Evolutionary conservation across 2,797 vertebrate species (phyloP).

Genomic region (Vipera latastei): DNA sequence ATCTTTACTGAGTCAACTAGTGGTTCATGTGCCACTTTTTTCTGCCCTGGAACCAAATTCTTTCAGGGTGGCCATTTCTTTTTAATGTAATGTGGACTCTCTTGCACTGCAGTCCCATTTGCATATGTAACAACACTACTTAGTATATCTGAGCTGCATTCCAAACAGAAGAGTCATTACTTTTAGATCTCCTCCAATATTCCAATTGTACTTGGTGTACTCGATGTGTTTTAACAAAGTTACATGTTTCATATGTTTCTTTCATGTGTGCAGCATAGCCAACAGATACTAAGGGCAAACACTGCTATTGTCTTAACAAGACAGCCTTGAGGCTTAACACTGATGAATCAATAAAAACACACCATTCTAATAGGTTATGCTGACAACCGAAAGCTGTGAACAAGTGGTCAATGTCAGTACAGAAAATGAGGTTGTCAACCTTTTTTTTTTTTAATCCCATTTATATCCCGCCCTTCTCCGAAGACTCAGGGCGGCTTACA

Average conservation of each 20-base stretch:
- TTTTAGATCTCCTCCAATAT: neutral
- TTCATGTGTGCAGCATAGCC: neutral
- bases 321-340: neutral
- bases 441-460: too few relatives aligned
- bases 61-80: neutral
- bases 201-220: neutral
- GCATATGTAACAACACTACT: neutral
- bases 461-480: too few relatives aligned
- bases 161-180: neutral
- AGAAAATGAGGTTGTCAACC: neutral
- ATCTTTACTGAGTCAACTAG: neutral
- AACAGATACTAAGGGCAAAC: neutral
- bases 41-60: neutral
- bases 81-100: neutral
- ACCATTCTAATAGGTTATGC: neutral
- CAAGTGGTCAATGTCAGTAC: neutral
- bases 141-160: neutral
- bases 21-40: neutral
- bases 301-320: neutral
- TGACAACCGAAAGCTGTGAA: neutral
- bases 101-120: neutral
- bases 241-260: neutral
- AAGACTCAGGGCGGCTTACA: too few relatives aligned
- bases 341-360: neutral
- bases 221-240: too few relatives aligned